Evolutionary conservation across 2,888 invertebrate genomes (phyloP), one percentile per base, ranked within the genome.

Genomic region (Labia minor): DNA sequence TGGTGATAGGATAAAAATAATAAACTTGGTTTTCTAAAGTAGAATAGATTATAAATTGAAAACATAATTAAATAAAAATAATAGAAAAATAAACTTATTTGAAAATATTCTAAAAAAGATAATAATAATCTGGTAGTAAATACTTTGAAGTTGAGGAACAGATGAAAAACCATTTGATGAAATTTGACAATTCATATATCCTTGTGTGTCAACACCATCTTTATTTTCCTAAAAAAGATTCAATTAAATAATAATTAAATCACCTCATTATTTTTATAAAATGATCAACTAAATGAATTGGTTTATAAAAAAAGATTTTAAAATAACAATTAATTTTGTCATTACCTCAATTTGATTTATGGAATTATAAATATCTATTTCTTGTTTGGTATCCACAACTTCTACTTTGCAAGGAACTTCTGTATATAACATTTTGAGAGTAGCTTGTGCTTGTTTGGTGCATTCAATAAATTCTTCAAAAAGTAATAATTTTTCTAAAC

Each of bases 381-480:
- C 49, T 49, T 11, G 16, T 49, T 49, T 49, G 14, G 49, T 49
- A 3, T 49, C 49, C 49, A 49, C n/a, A 49, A 49, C 16, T 49
- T 49, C 49, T 4, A 49, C 49, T 49, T 49, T 49, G 16, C 49
- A 49, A 49, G 49, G 49, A 49, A 49, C 49, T 19, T 66, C 64
- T 19, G 65, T 61, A 66, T 66, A 70, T 61, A 70, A 66, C 68
- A 69, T 73, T 18, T 74, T 74, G 1, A 80, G 73, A 6, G 77
- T 77, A 19, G 68, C 69, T 72, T 80, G 79, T 1, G 79, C 79
- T 69, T 75, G 74, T 69, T 76, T 76, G 1, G 77, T 76, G 69
- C 75, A 76, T 37, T 79, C 79, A 67, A 75, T 75, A 71, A 80
- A 80, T 65, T 77, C 77, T 21, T 72, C 75, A 70, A 75, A 78